Conservation (phyloP, 2,797 vertebrate genomes). For the Falco berigora region DNA sequence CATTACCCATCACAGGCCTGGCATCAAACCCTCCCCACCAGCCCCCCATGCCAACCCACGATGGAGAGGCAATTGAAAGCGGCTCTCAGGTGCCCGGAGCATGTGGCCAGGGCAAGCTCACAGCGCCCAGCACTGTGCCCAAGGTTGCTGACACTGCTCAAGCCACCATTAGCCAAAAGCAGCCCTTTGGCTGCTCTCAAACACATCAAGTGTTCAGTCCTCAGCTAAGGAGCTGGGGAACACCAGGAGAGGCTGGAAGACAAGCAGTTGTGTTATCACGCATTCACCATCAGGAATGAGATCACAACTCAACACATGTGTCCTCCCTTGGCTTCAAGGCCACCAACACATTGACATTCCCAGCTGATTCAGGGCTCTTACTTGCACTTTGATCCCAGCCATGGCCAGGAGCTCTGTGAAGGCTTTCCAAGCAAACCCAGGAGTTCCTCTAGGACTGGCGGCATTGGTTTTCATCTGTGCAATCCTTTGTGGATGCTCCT, state of each 20-base stretch:
- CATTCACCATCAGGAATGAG: background rate
- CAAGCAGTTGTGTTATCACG: background rate
- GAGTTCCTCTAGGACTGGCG: background rate
- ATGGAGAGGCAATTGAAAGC: background rate
- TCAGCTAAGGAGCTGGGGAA: background rate
- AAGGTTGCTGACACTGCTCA: background rate
- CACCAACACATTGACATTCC: background rate
- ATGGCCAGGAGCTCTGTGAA: background rate
- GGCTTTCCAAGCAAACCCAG: background rate
- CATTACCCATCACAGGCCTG: background rate
- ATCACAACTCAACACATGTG: background rate
- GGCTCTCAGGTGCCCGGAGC: background rate
- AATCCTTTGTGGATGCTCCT: background rate
- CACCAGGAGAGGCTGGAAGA: background rate
- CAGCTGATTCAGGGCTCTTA: background rate
- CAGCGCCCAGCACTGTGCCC: background rate
- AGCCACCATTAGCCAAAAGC: rapidly evolving
- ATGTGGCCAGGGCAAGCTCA: background rate
- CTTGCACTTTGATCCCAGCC: background rate
- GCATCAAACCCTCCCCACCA: background rate
- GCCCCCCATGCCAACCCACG: background rate
- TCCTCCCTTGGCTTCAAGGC: constrained; percentile 33
- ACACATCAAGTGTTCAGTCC: background rate
- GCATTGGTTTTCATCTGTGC: background rate
- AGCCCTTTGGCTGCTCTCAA: background rate